Evolutionary conservation across 2,113 vertebrate genomes (phyloP).

Genomic region (Phylloscopus trochilus): DNA sequence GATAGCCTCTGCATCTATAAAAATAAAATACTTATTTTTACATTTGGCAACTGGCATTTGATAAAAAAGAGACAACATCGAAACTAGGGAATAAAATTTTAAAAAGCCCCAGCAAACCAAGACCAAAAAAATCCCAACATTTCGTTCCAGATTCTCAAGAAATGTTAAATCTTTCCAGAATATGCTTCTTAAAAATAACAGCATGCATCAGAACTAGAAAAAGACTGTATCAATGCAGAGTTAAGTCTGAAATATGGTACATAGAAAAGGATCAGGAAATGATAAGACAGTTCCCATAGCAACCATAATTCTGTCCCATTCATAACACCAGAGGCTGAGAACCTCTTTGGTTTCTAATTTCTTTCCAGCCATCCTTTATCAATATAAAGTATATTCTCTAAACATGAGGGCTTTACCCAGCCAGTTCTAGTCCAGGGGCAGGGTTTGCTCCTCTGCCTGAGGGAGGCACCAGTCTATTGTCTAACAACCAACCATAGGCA

Average conservation of each 20-base stretch:
- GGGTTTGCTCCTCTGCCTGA: conserved; percentile 33
- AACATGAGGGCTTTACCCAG: neutral
- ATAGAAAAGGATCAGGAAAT: conserved; percentile 61
- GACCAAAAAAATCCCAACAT: neutral
- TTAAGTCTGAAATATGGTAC: conserved; percentile 60
- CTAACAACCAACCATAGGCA: neutral
- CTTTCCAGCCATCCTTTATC: conserved; percentile 1
- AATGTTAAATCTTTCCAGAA: conserved; percentile 64
- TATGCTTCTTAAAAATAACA: neutral
- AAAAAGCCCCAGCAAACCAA: neutral
- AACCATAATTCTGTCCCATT: conserved; percentile 67
- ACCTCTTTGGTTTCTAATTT: conserved; percentile 13
- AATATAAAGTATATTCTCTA: neutral
- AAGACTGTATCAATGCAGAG: conserved; percentile 56
- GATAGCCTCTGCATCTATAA: conserved; percentile 84
- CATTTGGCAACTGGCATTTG: neutral
- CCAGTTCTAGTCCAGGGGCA: neutral
- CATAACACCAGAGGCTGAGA: conserved; percentile 39
- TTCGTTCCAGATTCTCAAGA: conserved; percentile 43
- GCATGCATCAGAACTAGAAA: conserved; percentile 63
- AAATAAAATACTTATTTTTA: conserved; percentile 36
- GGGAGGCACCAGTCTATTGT: conserved; percentile 31
- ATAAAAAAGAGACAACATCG: neutral
- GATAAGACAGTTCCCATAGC: conserved; percentile 73
- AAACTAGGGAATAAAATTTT: neutral